phyloP scores from a whole-genome alignment of 2,888 invertebrate genomes.

The Ophion ellenae region DNA sequence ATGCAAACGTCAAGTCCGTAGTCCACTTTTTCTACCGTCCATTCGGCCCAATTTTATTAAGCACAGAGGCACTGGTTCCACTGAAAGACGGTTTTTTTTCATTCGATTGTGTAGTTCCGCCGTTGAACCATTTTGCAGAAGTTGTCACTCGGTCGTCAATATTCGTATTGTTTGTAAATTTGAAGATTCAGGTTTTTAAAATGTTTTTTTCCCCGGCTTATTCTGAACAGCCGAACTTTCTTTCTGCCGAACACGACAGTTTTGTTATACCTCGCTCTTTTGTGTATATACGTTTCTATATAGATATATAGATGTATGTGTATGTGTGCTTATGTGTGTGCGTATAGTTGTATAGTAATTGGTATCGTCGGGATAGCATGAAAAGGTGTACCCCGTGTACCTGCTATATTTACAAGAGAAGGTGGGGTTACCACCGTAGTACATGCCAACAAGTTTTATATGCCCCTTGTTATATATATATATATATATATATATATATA shows the following conservation, averaged over 20 bases:
- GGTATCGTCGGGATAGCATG: constrained; percentile 58
- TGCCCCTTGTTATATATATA: constrained; percentile 50
- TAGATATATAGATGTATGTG: neutral
- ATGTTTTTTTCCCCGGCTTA: no score
- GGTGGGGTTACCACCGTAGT: constrained; percentile 50
- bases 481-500: constrained; percentile 19
- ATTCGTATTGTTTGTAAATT: no score
- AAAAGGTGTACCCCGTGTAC: constrained; percentile 58
- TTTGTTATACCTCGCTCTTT: neutral
- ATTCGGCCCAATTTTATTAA: no score
- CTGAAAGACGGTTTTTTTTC: no score
- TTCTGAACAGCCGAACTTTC: no score
- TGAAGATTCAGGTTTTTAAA: no score
- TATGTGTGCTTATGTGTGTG: neutral
- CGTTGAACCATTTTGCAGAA: no score
- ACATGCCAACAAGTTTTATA: constrained; percentile 62
- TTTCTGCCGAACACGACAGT: neutral
- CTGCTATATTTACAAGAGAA: constrained; percentile 67
- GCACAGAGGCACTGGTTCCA: no score
- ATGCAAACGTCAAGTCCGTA: no score
- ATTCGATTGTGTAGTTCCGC: no score
- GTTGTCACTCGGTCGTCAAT: no score
- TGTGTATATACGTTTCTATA: neutral
- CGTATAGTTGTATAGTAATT: constrained; percentile 53
- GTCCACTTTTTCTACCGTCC: no score